Evolutionary conservation across 2,888 invertebrate genomes (phyloP).

Genomic region (Digitonthophagus gazella): DNA sequence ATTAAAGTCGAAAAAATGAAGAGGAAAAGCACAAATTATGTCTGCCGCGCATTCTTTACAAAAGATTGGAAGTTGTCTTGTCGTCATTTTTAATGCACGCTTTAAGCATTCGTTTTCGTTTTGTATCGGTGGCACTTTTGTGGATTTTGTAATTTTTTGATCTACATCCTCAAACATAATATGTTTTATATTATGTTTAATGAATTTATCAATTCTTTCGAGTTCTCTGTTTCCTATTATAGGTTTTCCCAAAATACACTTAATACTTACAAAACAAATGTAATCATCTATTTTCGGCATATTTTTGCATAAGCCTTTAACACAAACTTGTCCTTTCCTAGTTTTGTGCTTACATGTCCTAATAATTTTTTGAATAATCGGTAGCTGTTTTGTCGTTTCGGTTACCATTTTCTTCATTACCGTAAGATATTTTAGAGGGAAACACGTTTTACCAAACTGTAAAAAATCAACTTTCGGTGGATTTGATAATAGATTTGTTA

Average conservation of each 20-base stretch:
- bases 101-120: not conserved
- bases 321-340: conserved; percentile 3
- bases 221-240: not conserved
- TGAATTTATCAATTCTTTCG: not conserved
- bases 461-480: no score
- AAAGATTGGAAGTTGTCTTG: no score
- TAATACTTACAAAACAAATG: not conserved
- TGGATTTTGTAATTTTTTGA: no score
- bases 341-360: conserved; percentile 3
- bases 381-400: not conserved
- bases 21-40: no score
- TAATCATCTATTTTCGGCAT: not conserved
- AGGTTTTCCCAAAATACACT: not conserved
- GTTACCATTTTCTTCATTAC: not conserved
- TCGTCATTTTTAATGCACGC: no score
- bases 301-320: not conserved
- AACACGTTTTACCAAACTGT: no score
- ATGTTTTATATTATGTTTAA: not conserved
- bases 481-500: no score
- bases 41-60: no score
- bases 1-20: no score
- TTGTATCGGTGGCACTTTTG: no score
- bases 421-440: no score
- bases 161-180: not conserved
- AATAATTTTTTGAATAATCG: not conserved